These are phyloP conservation scores for Sminthopsis crassicaudata DNA, from an alignment of 2,113 vertebrate species.

Conservation along the genomic window DNA sequence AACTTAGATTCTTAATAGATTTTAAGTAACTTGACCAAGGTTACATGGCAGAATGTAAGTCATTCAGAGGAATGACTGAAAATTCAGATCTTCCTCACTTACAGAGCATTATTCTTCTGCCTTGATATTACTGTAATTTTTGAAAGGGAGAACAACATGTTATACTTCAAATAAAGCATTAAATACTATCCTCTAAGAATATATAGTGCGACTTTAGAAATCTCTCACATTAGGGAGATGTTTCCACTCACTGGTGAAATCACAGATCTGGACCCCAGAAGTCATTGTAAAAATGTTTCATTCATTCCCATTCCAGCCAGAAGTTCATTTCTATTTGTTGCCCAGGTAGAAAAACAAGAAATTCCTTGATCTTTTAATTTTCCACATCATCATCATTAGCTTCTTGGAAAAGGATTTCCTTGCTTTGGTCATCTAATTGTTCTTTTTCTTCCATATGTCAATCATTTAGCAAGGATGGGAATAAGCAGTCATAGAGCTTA, in stretches of 20 bases:
- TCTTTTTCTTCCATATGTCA: neutral
- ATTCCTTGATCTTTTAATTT: conserved; percentile 14
- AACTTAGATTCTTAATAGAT: neutral
- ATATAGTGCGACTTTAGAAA: neutral
- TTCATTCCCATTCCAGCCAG: neutral
- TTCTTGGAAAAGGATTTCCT: conserved; percentile 7
- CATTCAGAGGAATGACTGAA: neutral
- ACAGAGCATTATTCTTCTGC: neutral
- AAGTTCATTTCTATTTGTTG: conserved; percentile 24
- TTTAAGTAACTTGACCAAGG: neutral
- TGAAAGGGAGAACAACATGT: neutral
- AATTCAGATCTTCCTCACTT: neutral
- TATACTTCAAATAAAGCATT: neutral
- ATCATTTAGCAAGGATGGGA: neutral
- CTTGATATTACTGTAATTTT: neutral
- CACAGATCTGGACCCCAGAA: neutral
- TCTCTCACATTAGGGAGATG: neutral
- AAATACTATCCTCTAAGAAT: neutral
- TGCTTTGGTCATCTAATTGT: conserved; percentile 20
- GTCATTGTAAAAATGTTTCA: neutral
- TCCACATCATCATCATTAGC: neutral
- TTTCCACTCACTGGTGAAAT: neutral
- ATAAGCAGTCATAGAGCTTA: neutral
- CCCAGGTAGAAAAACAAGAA: conserved; percentile 3
- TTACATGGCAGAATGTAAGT: neutral